These are phyloP conservation scores for Noctua janthina DNA, from an alignment of 2,888 invertebrate genomes.

Conservation along the genomic window DNA sequence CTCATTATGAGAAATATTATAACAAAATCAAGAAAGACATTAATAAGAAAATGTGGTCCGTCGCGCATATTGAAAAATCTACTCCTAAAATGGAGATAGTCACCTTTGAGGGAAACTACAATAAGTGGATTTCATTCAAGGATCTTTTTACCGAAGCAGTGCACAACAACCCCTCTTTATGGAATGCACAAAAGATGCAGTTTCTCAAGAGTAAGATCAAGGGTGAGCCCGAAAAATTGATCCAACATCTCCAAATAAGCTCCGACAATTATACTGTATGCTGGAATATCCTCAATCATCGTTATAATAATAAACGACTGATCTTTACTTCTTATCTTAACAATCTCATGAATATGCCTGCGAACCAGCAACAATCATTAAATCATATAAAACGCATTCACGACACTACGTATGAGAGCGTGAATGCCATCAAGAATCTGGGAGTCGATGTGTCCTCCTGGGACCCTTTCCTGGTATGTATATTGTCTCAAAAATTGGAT, in stretches of 20 bases:
- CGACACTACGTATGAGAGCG: slow-evolving; percentile 13
- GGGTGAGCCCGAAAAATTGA: not conserved
- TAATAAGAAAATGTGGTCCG: slow-evolving; percentile 28
- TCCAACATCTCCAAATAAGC: slow-evolving; percentile 9
- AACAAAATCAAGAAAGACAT: not conserved
- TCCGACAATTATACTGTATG: slow-evolving; percentile 6
- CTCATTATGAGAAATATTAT: too few relatives aligned
- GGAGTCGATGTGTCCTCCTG: slow-evolving; percentile 30
- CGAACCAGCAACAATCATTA: slow-evolving; percentile 9
- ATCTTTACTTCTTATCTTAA: slow-evolving; percentile 18
- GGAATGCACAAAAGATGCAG: too few relatives aligned
- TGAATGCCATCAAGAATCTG: slow-evolving; percentile 28
- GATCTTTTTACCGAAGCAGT: too few relatives aligned
- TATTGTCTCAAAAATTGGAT: too few relatives aligned
- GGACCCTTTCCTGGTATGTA: slow-evolving; percentile 2
- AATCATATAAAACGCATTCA: slow-evolving; percentile 26
- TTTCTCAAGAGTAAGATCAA: too few relatives aligned
- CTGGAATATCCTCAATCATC: slow-evolving; percentile 26
- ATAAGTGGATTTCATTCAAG: too few relatives aligned
- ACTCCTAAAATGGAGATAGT: slow-evolving; percentile 10
- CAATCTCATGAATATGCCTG: slow-evolving; percentile 25
- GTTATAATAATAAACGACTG: slow-evolving; percentile 23
- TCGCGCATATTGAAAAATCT: slow-evolving; percentile 23
- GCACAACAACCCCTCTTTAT: too few relatives aligned
- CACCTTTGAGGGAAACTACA: too few relatives aligned